phyloP scores from a whole-genome alignment of 1,140 invertebrate genomes.

The Bradynema listronoti region DNA sequence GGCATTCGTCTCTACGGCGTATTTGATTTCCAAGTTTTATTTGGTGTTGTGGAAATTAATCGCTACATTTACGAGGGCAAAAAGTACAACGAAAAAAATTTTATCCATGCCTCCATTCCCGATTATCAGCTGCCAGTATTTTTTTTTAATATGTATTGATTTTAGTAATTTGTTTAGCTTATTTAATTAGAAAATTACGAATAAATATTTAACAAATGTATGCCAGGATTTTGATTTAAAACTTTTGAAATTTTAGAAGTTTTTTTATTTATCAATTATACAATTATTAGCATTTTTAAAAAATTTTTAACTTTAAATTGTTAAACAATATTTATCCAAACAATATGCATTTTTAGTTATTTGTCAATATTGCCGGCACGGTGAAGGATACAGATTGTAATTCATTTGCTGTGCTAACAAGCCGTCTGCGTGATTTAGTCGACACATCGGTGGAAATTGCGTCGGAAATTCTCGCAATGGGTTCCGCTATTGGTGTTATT shows the following conservation, averaged over 20 bases:
- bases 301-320: too few relatives aligned
- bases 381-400: not conserved
- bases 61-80: conserved; percentile 14
- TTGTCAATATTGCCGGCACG: not conserved
- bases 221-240: too few relatives aligned
- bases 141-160: conserved; percentile 19
- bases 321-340: too few relatives aligned
- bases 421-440: not conserved
- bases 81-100: conserved; percentile 21
- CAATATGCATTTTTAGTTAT: too few relatives aligned
- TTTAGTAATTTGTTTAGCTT: not conserved
- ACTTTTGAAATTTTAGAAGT: too few relatives aligned
- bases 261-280: too few relatives aligned
- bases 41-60: conserved; percentile 19
- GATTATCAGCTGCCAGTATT: conserved; percentile 15
- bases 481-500: not conserved
- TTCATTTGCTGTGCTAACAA: not conserved
- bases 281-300: too few relatives aligned
- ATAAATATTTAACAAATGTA: conserved; percentile 1
- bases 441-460: not conserved
- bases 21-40: conserved; percentile 29
- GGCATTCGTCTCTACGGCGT: conserved; percentile 11
- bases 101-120: conserved; percentile 14
- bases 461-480: not conserved
- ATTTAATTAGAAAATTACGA: not conserved